Base-by-base conservation (phyloP, 2,888 invertebrate species). In the Siphonodentalium dalli region DNA sequence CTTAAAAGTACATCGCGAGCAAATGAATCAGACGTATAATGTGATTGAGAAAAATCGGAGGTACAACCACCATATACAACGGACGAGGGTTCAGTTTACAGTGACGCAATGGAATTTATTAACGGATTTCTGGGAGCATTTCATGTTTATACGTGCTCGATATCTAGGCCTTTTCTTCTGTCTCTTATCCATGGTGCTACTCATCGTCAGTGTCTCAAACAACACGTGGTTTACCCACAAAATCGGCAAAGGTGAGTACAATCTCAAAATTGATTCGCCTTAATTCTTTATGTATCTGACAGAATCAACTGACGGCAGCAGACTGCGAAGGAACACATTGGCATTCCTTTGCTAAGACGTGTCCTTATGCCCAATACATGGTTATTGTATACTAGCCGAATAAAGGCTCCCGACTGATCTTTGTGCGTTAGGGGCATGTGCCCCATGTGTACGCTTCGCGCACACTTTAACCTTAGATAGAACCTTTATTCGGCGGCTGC, bases 61-160 rank as follows among this genome's bases (percentile, higher is more conserved):
- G 54, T 58, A 61, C 21, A 45, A 49, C 18, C 62, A 66, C 31
- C 57, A 51, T 31, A 57, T 52, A 13, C 24, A 59, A 35, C 62
- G 54, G 18, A 45, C 60, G 7, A 35, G 38, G 7, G 58, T 66
- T 29, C 52, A 71, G 33, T 63, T 79, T 28, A 70, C 73, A 7
- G 62, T 68, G 33, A 60, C 61, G 18, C 75, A 80, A 53, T 72
- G 77, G 72, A 71, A 73, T 39, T 60, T 69, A 24, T 60, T 79
- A 5, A 52, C 68, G 9, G 72, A 71, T 31, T 80, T 74, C 62
- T 80, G 79, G 79, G 75, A 78, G 39, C 78, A 78, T 51, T 61
- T 66, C 2, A 51, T 72, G 26, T 80, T 80, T 59, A 63, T 72
- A 11, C 65, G 72, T 40, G 59, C 69, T 28, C 68, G 80, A 28